These are phyloP conservation scores for Ochotona princeps DNA, from an alignment of 2,113 vertebrate species.

Conservation along the genomic window DNA sequence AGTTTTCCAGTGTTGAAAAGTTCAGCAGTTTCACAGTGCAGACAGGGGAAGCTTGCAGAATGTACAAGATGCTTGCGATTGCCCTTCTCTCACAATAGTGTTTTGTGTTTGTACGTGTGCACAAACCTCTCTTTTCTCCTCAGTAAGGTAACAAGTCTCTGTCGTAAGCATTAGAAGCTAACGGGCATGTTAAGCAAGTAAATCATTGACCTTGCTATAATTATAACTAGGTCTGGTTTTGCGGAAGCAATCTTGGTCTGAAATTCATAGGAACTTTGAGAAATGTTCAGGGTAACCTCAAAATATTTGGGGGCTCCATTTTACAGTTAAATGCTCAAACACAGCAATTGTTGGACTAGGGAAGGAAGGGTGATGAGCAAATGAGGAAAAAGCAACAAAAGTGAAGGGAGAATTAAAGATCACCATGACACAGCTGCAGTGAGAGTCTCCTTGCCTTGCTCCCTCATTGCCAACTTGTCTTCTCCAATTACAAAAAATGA, in stretches of 20 bases:
- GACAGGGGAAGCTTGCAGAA: background rate
- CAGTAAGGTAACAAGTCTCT: background rate
- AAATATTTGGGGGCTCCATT: conserved; percentile 26
- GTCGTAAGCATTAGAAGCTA: background rate
- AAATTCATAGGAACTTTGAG: conserved; percentile 51
- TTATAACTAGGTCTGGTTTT: conserved; percentile 27
- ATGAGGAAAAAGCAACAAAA: conserved; percentile 46
- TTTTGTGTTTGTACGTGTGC: conserved; percentile 32
- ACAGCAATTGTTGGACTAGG: background rate
- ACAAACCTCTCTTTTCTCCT: conserved; percentile 4
- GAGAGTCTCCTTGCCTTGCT: background rate
- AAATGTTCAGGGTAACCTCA: background rate
- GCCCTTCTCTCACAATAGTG: background rate
- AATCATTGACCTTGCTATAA: conserved; percentile 26
- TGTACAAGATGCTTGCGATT: background rate
- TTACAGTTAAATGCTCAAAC: background rate
- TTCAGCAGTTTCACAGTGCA: conserved; percentile 42
- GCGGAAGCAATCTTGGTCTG: background rate
- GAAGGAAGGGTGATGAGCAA: background rate
- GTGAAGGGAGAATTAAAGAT: conserved; percentile 38
- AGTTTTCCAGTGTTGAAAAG: conserved; percentile 31
- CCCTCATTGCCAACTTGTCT: background rate
- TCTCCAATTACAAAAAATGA: conserved; percentile 31
- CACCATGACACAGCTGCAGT: background rate
- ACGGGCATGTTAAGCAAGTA: background rate